Evolutionary conservation across 2,888 invertebrate species (phyloP).

Genomic region (Acleris emargana): DNA sequence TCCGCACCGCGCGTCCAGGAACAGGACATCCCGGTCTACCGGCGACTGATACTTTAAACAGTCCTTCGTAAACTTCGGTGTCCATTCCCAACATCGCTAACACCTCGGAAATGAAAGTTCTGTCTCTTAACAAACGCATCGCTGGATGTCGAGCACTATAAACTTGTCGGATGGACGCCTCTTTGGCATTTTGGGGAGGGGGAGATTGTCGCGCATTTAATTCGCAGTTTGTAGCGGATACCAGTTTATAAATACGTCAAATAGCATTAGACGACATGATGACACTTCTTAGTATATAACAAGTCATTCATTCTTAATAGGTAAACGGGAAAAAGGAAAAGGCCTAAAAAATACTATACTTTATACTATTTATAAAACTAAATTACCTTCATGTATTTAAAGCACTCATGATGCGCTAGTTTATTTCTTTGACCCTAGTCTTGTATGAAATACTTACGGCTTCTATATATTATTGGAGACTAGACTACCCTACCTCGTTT

Average conservation of each 20-base stretch:
- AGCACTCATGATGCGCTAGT: background rate
- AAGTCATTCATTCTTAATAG: conserved; percentile 31
- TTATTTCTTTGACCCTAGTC: conserved; percentile 32
- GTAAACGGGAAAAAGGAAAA: conserved; percentile 34
- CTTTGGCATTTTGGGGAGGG: conserved; percentile 57
- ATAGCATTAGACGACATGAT: conserved; percentile 49
- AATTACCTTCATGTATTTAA: conserved; percentile 16
- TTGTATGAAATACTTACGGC: conserved; percentile 29
- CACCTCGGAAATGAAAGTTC: conserved; percentile 25
- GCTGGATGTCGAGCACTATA: conserved; percentile 39
- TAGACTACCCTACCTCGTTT: conserved; percentile 56
- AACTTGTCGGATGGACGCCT: conserved; percentile 51
- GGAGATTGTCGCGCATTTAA: conserved; percentile 74
- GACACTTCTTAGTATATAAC: conserved; percentile 29
- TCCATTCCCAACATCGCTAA: conserved; percentile 41
- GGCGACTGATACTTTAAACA: conserved; percentile 84
- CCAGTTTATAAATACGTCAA: conserved; percentile 54
- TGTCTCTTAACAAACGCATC: conserved; percentile 36
- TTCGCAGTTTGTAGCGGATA: conserved; percentile 74
- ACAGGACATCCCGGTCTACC: conserved; percentile 84
- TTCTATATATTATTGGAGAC: conserved; percentile 21
- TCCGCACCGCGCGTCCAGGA: conserved; percentile 80
- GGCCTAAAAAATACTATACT: conserved; percentile 56
- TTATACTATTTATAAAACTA: conserved; percentile 17
- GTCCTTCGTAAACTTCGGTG: conserved; percentile 40